phyloP scores from a whole-genome alignment of 2,797 vertebrate species.

The Danio jaintianensis region DNA sequence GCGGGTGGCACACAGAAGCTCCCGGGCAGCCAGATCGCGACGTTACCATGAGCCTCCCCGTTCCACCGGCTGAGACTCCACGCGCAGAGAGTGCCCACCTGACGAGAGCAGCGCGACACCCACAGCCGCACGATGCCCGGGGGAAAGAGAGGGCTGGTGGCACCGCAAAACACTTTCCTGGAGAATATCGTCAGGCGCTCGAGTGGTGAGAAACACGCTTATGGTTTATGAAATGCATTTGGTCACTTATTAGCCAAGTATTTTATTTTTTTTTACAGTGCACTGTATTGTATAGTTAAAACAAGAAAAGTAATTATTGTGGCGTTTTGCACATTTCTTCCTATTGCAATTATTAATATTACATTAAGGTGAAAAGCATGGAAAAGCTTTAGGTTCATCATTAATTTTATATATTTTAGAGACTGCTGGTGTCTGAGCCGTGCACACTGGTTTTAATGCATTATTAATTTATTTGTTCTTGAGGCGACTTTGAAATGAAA shows the following conservation, averaged over 20 bases:
- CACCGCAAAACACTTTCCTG: constrained; percentile 94
- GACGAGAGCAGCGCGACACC: constrained; percentile 59
- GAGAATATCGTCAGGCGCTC: constrained; percentile 93
- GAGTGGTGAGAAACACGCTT: constrained; percentile 82
- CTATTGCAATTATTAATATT: neutral
- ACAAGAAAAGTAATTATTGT: neutral
- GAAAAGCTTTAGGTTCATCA: neutral
- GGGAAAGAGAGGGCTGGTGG: constrained; percentile 93
- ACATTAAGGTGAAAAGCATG: neutral
- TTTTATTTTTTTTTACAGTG: neutral
- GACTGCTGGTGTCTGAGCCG: neutral
- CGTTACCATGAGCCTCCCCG: constrained; percentile 90
- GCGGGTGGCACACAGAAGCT: constrained; percentile 73
- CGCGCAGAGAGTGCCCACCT: constrained; percentile 66
- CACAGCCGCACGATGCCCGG: constrained; percentile 90
- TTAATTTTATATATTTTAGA: neutral
- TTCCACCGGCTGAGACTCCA: constrained; percentile 74
- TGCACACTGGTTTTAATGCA: neutral
- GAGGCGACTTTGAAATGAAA: neutral
- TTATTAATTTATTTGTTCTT: neutral
- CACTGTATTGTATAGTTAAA: neutral
- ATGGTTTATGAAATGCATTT: neutral
- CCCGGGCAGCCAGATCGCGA: constrained; percentile 81
- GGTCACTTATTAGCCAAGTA: neutral
- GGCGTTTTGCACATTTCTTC: neutral